Base-by-base conservation (phyloP, 1,140 invertebrate species). In the Eriosoma lanigerum region DNA sequence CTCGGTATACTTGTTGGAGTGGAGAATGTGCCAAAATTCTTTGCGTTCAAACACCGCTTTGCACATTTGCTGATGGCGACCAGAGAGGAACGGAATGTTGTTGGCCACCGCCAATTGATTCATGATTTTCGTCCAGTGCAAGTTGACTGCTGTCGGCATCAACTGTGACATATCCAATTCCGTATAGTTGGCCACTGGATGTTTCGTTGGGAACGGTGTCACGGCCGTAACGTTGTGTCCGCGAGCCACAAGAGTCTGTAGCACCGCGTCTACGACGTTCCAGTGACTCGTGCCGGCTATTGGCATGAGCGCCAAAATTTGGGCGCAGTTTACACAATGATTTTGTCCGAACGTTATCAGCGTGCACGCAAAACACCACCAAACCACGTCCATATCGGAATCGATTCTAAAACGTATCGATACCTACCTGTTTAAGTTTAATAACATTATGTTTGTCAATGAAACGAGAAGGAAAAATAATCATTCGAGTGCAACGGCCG, bases 211-310 rank as follows among this genome's bases (percentile, higher is more conserved):
- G 48, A 48, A 66, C 9, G 46, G 24, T n/a, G 60, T 81, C 21
- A 81, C 52, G 13, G 24, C 80, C 0, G 48, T 81, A 19, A 81
- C 26, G 38, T 81, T 58, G 48, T 81, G 80, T 0, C 80, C 80
- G 6, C 13, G 50, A 4, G 62, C 12, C 48, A 68, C 80, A 6
- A 81, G 50, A 24, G 66, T 56, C 38, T 70, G 64, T 19, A 56
- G 21, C 32, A 72, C 24, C 13, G 80, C 48, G 15, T 68, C 62
- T 19, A 81, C 52, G 1, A 68, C 62, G 24, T 81, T 64, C 84
- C 89, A 89, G 83, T 91, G 89, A 82, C 89, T 90, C 66, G 87
- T 86, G 0, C 88, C 88, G 0, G 88, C 85, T 13, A 84, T 85
- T 6, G 88, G 85, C 62, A 88, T 84, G 0, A 88, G 83, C 1